Base-by-base conservation (phyloP, 2,797 vertebrate species). In the Emys orbicularis region DNA sequence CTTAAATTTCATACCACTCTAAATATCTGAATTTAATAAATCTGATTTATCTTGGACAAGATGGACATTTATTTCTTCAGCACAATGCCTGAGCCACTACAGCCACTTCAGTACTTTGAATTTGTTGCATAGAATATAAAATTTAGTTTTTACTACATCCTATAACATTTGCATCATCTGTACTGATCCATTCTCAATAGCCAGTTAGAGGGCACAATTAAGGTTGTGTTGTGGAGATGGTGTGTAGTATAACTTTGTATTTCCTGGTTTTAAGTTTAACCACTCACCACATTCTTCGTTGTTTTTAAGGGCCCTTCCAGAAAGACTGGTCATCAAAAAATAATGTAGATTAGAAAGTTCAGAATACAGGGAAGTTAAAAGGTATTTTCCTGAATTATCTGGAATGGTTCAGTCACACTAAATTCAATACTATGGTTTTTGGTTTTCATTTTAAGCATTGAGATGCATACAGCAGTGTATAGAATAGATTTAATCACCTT, bases 331-430 rank as follows among this genome's bases (percentile, higher is more conserved):
- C 56, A 57, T 53, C 25, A 57, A 57, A 57, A 57, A 1, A 74
- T 76, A 88, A 89, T 12, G 50, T 85, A 90, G 59, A 84, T 59
- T 87, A 92, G 86, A 93, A 94, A 97, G 94, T 95, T 89, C 90
- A 96, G 94, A 3, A 50, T 65, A 61, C 68, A 90, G 49, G 92
- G 95, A 93, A 97, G 96, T 96, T 93, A 12, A 96, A 49, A 96
- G 83, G 68, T 90, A 95, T 94, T 94, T 94, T 95, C 92, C 95
- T 88, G 56, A 94, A 89, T 88, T 97, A 96, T 95, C 92, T 92
- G 89, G 93, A 95, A 95, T 81, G 94, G 90, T 84, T 81, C 61
- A 91, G 94, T 89, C 94, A 96, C 61, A 86, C 91, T 86, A 91
- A 96, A 96, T 92, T 95, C 96, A 96, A 27, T 57, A 57, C 11